Conservation (phyloP, 2,797 vertebrate genomes). For the Neomorphus geoffroyi region DNA sequence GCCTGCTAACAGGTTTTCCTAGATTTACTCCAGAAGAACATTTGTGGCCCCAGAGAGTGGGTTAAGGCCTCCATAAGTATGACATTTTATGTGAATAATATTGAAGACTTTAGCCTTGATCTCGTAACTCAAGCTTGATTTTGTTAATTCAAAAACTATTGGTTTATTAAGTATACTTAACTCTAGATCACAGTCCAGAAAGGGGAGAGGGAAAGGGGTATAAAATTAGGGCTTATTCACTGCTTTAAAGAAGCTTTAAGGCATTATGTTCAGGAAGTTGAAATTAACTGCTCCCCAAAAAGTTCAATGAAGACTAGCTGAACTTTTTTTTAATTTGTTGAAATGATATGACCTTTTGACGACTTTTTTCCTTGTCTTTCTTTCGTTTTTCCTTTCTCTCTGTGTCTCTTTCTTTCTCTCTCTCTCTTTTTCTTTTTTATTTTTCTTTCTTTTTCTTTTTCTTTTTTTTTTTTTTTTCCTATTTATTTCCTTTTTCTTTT, state of each 20-base stretch:
- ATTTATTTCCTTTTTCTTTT: too few species aligned
- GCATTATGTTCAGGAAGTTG: background rate
- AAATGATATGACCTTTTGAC: background rate
- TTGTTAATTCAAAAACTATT: background rate
- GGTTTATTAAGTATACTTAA: background rate
- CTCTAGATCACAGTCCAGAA: background rate
- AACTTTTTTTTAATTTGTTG: background rate
- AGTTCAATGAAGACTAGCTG: background rate
- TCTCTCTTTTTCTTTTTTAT: rapidly evolving
- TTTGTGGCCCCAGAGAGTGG: background rate
- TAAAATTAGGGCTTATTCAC: background rate
- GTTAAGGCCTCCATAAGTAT: background rate
- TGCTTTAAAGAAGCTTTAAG: background rate
- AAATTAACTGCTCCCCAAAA: background rate
- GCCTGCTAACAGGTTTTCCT: background rate
- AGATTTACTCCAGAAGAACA: background rate
- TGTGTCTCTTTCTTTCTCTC: background rate
- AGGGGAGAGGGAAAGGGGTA: background rate
- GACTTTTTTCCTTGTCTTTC: background rate
- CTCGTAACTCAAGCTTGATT: background rate
- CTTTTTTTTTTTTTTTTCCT: background rate
- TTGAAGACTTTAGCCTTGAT: background rate
- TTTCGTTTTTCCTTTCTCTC: background rate
- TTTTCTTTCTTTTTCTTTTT: too few species aligned
- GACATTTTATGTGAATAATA: background rate